Conservation (phyloP, 2,888 invertebrate genomes). For the Lithophane semibrunnea region DNA sequence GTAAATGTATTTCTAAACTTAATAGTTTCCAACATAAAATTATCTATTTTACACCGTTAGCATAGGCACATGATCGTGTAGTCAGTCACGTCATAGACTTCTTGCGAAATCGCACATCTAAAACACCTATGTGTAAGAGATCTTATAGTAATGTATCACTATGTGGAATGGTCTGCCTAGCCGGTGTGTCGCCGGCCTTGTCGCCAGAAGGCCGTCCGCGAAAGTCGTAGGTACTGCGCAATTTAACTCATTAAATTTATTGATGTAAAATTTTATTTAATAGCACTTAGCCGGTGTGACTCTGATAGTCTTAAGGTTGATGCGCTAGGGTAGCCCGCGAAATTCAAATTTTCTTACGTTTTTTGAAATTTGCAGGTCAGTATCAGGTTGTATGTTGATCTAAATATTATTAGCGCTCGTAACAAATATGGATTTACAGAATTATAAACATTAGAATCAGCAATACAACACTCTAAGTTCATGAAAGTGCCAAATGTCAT, state of each 20-base stretch:
- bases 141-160: conserved; percentile 51
- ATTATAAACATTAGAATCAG: too few relatives aligned
- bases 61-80: conserved; percentile 49
- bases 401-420: too few relatives aligned
- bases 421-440: too few relatives aligned
- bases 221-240: conserved; percentile 73
- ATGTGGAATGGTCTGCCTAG: conserved; percentile 72
- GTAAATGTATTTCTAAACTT: conserved; percentile 45
- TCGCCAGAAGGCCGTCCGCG: conserved; percentile 79
- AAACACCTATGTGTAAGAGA: conserved; percentile 46
- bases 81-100: conserved; percentile 49
- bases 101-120: conserved; percentile 57
- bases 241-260: conserved; percentile 75
- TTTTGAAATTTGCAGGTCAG: too few relatives aligned
- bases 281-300: conserved; percentile 67
- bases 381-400: too few relatives aligned
- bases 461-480: too few relatives aligned
- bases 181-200: conserved; percentile 87
- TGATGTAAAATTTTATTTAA: conserved; percentile 74
- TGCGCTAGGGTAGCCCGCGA: too few relatives aligned
- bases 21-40: conserved; percentile 44
- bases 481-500: too few relatives aligned
- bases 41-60: conserved; percentile 51
- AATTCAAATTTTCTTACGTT: too few relatives aligned
- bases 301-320: conserved; percentile 55